Percentiles rank a stretch among this genome's conserved stretches.
Evolutionary conservation across 2,888 invertebrate genomes (phyloP).

Genomic region (Phania funesta): DNA sequence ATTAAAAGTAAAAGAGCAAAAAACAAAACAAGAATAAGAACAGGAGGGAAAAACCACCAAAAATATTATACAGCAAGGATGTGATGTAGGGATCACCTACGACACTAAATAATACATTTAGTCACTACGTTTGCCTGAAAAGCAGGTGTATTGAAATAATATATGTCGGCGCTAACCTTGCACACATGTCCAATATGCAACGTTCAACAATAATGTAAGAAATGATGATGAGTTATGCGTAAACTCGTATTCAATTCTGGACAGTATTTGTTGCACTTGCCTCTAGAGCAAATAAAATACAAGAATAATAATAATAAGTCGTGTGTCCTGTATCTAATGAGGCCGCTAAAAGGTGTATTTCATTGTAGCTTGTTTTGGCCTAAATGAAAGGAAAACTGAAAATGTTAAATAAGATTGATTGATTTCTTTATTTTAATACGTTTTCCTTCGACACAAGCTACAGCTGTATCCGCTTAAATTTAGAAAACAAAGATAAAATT

Average conservation of each 20-base stretch:
- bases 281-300: not conserved
- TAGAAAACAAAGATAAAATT: not conserved
- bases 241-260: not conserved
- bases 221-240: constrained; percentile 58
- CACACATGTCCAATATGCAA: constrained; percentile 16
- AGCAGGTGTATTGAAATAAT: constrained; percentile 41
- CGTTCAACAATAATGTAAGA: constrained; percentile 44
- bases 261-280: constrained; percentile 40
- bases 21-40: not conserved
- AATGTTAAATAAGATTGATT: constrained; percentile 54
- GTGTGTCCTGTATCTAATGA: constrained; percentile 64
- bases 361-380: not conserved
- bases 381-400: constrained; percentile 19
- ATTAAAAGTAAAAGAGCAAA: not conserved
- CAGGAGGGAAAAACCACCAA: not conserved
- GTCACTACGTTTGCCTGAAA: not conserved
- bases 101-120: constrained; percentile 7
- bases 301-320: constrained; percentile 28
- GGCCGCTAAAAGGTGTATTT: constrained; percentile 58
- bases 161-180: constrained; percentile 51
- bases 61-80: constrained; percentile 14
- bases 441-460: not conserved
- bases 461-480: constrained; percentile 51
- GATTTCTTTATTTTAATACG: constrained; percentile 36
- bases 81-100: constrained; percentile 57